phyloP scores from a whole-genome alignment of 2,888 invertebrate genomes.

The Lottia scabra region DNA sequence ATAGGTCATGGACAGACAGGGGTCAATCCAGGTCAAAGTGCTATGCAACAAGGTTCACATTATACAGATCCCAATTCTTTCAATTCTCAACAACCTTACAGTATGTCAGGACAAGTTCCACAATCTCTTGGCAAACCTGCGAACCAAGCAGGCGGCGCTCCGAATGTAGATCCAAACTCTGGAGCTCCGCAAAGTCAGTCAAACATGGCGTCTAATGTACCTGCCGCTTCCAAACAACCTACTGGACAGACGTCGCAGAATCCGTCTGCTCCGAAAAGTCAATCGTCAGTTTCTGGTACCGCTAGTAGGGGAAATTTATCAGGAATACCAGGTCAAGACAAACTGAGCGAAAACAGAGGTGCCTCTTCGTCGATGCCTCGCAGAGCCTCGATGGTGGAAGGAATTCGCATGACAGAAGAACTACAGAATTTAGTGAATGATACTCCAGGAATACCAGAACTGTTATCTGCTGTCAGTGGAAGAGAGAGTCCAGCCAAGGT shows the following conservation, averaged over 20 bases:
- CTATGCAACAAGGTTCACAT: slow-evolving; percentile 1
- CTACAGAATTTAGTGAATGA: slow-evolving; percentile 7
- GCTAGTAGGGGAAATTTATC: not conserved
- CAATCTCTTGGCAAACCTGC: not conserved
- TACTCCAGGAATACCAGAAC: slow-evolving; percentile 5
- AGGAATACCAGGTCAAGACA: not conserved
- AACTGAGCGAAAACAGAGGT: not conserved
- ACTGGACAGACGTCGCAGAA: not conserved
- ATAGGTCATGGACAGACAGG: not conserved
- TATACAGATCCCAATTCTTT: not conserved
- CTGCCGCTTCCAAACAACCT: not conserved
- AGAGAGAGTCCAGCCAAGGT: slow-evolving; percentile 39
- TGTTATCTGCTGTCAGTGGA: slow-evolving; percentile 38
- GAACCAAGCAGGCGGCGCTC: not conserved
- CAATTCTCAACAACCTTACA: not conserved
- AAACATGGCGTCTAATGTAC: not conserved
- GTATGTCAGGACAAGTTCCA: not conserved
- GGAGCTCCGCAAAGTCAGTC: not conserved
- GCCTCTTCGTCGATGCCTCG: not conserved
- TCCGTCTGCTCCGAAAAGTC: not conserved
- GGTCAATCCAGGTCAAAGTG: not conserved
- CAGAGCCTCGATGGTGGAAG: not conserved
- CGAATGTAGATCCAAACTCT: not conserved
- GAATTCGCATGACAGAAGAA: not conserved
- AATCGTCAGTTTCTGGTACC: not conserved